Base-by-base conservation (phyloP, 2,888 invertebrate genomes). In the Drosophila kuntzei region DNA sequence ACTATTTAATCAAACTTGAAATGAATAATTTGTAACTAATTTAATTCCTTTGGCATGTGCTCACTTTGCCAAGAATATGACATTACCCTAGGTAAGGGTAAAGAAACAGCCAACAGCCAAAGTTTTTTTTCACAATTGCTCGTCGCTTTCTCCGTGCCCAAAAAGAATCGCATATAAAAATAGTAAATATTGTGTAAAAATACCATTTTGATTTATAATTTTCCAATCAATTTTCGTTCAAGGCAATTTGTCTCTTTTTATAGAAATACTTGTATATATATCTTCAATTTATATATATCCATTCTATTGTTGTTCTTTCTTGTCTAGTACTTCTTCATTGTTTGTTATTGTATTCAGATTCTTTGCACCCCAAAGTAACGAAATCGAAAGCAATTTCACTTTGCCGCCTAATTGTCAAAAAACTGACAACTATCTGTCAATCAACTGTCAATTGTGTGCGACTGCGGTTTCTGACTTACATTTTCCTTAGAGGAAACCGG, bases 321-420 rank as follows among this genome's bases (percentile, higher is more conserved):
- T 12, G 20, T 34, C 29, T 55, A 12, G 25, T 37, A 14, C 25
- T 25, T 36, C 25, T 37, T 27, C 27, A 3, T 53, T 39, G 22
- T 34, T 46, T 36, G 25, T 36, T 47, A 37, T 60, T 63, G 34
- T 36, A 5, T 39, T 49, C 34, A 8, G 22, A 39, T 58, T 37
- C 49, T 54, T 32, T 32, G 34, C 16, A 11, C 5, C 8, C 9
- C 37, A 55, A 32, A 34, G 57, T 27, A 67, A 72, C 67, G 68
- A 89, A 89, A 86, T 71, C 85, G 85, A 86, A 86, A 86, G 85
- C 85, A 84, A 86, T 86, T 86, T 89, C 85, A 77, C 81, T 84
- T 79, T 80, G 74, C 66, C 79, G 67, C 85, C 77, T 79, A 74
- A 86, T 86, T 89, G 89, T 89, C 85, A 79, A 79, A 87, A 81